phyloP scores from a whole-genome alignment of 2,888 invertebrate genomes.

The Thera britannica region DNA sequence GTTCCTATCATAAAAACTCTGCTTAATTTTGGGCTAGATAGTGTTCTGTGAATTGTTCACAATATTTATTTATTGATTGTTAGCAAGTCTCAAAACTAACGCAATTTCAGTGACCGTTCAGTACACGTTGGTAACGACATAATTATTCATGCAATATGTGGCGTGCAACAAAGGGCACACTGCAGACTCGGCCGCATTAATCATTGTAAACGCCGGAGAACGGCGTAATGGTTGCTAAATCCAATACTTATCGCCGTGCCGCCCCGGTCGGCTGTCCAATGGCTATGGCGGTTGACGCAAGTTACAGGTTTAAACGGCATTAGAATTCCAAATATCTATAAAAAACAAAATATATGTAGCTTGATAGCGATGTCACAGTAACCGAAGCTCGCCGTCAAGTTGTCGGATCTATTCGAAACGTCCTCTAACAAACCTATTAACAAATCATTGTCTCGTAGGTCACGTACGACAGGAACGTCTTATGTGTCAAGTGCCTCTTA shows the following conservation, averaged over 20 bases:
- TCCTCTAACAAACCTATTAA: too few relatives aligned
- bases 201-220: slow-evolving; percentile 66
- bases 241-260: slow-evolving; percentile 65
- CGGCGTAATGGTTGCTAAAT: slow-evolving; percentile 70
- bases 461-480: too few relatives aligned
- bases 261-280: slow-evolving; percentile 47
- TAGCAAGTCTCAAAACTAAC: neutral
- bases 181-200: slow-evolving; percentile 55
- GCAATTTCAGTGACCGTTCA: slow-evolving; percentile 7
- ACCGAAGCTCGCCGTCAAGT: too few relatives aligned
- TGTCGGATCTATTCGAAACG: too few relatives aligned
- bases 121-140: slow-evolving; percentile 9
- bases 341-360: too few relatives aligned
- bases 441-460: too few relatives aligned
- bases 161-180: slow-evolving; percentile 49
- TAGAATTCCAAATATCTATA: neutral
- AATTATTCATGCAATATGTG: slow-evolving; percentile 30
- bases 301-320: slow-evolving; percentile 19
- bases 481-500: too few relatives aligned
- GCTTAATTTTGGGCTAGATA: too few relatives aligned
- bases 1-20: too few relatives aligned
- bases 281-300: slow-evolving; percentile 47
- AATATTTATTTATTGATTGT: too few relatives aligned
- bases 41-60: too few relatives aligned
- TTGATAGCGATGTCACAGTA: too few relatives aligned